Evolutionary conservation across 2,113 vertebrate species (phyloP).

Genomic region (Xenopus borealis): DNA sequence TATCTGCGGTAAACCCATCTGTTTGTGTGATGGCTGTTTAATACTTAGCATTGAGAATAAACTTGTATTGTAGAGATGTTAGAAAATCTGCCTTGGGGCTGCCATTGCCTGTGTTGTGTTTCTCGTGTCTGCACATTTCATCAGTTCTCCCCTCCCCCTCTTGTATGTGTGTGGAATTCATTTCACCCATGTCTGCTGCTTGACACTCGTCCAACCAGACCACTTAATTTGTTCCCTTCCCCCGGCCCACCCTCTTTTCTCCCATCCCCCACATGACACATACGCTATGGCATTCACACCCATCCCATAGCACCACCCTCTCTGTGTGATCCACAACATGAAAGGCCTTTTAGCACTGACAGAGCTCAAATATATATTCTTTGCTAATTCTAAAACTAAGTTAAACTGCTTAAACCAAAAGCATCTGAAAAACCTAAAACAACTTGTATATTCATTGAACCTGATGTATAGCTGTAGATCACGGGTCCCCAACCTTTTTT

Average conservation of each 20-base stretch:
- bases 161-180: conserved; percentile 9
- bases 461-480: no score
- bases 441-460: no score
- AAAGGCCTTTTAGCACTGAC: no score
- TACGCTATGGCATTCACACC: conserved; percentile 3
- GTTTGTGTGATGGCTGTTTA: no score
- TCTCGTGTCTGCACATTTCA: conserved; percentile 7
- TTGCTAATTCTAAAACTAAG: no score
- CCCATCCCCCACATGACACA: conserved; percentile 27
- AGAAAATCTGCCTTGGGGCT: not conserved
- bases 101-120: conserved; percentile 35
- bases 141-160: not conserved
- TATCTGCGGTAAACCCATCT: no score
- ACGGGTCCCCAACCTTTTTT: no score
- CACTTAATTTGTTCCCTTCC: conserved; percentile 28
- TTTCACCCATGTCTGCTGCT: conserved; percentile 30
- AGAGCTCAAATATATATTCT: no score
- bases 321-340: not conserved
- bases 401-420: no score
- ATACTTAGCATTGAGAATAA: no score
- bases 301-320: not conserved
- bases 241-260: conserved; percentile 4
- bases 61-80: no score
- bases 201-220: conserved; percentile 34
- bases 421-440: no score